Percentiles rank a stretch among this genome's conserved stretches.
Conservation (phyloP, 2,113 vertebrate genomes). For the Solenodon paradoxus region DNA sequence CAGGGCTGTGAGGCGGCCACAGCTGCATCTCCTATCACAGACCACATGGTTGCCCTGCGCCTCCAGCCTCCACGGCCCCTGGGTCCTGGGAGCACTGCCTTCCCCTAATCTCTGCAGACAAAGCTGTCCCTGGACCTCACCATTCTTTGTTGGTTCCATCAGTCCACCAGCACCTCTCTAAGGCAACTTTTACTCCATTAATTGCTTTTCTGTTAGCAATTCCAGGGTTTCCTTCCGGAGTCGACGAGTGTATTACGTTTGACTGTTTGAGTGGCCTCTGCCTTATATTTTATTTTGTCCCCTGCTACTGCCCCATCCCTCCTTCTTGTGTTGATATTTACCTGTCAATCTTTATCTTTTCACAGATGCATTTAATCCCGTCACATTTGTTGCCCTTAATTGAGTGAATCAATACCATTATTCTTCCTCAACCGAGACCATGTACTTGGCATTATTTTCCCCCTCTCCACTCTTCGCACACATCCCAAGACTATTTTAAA, state of each 20-base stretch:
- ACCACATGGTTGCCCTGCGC: neutral
- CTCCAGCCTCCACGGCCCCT: neutral
- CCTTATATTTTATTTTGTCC: neutral
- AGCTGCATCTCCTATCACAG: neutral
- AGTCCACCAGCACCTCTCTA: neutral
- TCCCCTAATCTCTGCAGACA: neutral
- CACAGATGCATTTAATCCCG: neutral
- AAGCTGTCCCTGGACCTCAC: neutral
- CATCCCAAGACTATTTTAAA: neutral
- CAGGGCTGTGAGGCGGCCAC: no score
- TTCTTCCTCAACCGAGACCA: neutral
- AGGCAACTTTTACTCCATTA: neutral
- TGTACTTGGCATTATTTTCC: neutral
- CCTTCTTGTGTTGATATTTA: neutral
- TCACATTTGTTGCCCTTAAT: slow-evolving; percentile 25
- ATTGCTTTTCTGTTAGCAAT: neutral
- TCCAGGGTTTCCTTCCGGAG: neutral
- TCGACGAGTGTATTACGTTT: neutral
- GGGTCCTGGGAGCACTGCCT: neutral
- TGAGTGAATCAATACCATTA: neutral
- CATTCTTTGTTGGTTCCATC: neutral
- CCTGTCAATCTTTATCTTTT: neutral
- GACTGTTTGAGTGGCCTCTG: neutral
- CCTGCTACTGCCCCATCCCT: accelerated
- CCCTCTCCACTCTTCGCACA: neutral